Base-by-base conservation (phyloP, 2,888 invertebrate species). In the Megaustenia siamemsis region DNA sequence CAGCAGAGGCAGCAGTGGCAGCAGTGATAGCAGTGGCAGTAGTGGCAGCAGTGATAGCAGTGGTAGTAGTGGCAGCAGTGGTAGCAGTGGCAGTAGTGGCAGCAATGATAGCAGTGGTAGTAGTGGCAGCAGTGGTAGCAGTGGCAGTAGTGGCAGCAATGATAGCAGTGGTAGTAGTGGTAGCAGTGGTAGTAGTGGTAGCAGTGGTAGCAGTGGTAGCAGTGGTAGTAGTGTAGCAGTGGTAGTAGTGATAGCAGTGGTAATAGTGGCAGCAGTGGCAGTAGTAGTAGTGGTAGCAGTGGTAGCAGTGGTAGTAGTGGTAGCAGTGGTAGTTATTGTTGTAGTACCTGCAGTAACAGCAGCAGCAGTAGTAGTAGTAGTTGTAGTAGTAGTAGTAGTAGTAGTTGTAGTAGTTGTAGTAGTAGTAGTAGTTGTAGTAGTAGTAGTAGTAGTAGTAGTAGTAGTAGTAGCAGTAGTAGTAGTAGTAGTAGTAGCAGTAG, bases 61-160 rank as follows among this genome's bases (percentile, higher is more conserved):
- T 56, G n/a, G 10, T 49, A 49, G 10, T 49, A 49, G 10, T 49
- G 18, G 10, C 18, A 49, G 10, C 18, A 49, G 10, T 49, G 18
- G 10, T 49, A 49, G 10, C 18, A 49, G 10, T 49, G 10, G 56
- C n/a, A 56, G 56, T 56, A 56, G 56, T 56, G n/a, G 56, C n/a
- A 56, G 56, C n/a, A 56, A n/a, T 56, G n/a, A n/a, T 56, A 56
- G 56, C n/a, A 56, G 56, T 56, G n/a, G 56, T 56, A 56, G 56
- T 56, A 56, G 56, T 56, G n/a, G 56, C n/a, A 56, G 56, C n/a
- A 56, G 56, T 56, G n/a, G 56, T 56, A 56, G 56, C n/a, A 56
- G 56, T 56, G n/a, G 56, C n/a, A 56, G 56, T 56, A 56, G 56
- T 56, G n/a, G 56, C n/a, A 56, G 56, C n/a, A 56, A n/a, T 56